A percentile compares a stretch with the other conserved stretches of the same genome.
Evolutionary conservation across 1,140 invertebrate genomes (phyloP).

Genomic region (Triops longicaudatus): DNA sequence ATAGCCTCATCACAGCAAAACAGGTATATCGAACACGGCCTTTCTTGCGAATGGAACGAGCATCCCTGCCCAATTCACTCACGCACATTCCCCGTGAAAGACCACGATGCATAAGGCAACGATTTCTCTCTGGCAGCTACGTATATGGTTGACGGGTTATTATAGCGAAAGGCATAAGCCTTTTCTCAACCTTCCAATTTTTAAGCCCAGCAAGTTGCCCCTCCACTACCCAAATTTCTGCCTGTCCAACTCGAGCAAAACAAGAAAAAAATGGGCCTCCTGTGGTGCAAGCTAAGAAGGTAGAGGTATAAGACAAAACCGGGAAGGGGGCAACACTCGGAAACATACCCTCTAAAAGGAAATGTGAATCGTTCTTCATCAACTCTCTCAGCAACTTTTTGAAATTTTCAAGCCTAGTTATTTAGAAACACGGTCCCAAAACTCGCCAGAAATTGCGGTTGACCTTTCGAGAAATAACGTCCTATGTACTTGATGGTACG

Average conservation of each 20-base stretch:
- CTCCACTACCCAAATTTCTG: not conserved
- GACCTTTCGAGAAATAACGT: too few relatives aligned
- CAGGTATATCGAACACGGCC: constrained; percentile 1
- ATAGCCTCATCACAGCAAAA: constrained; percentile 5
- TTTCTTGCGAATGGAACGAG: not conserved
- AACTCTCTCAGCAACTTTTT: not conserved
- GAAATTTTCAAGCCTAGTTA: too few relatives aligned
- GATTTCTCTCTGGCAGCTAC: not conserved
- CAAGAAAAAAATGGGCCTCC: constrained; percentile 14
- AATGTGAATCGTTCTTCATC: not conserved
- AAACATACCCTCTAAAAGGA: not conserved
- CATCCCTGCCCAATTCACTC: not conserved
- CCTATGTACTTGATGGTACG: too few relatives aligned
- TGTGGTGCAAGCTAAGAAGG: not conserved
- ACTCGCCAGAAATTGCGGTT: too few relatives aligned
- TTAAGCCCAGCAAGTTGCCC: not conserved
- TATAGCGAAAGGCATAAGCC: constrained; percentile 4
- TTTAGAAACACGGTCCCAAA: too few relatives aligned
- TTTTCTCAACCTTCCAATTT: not conserved
- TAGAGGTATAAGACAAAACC: not conserved
- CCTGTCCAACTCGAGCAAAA: not conserved
- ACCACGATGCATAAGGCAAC: not conserved
- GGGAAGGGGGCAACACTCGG: not conserved
- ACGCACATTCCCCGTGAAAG: not conserved
- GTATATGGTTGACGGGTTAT: constrained; percentile 1